Evolutionary conservation across 1,140 invertebrate genomes (phyloP).

Genomic region (Diplogasteroides magnus): DNA sequence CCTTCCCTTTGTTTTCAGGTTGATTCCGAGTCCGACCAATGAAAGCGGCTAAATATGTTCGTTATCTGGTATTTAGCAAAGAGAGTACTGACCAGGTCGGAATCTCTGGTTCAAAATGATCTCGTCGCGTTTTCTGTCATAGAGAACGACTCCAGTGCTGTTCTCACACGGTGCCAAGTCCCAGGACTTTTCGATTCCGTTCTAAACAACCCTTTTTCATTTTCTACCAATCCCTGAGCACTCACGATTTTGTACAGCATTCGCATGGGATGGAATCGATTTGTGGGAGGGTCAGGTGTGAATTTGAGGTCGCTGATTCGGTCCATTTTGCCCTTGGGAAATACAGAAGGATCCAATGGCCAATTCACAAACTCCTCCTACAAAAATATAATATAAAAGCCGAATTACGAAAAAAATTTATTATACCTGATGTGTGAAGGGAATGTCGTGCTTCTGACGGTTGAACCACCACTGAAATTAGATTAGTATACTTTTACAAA

Average conservation of each 20-base stretch:
- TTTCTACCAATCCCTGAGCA: background rate
- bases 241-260: background rate
- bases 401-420: too few species aligned
- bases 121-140: background rate
- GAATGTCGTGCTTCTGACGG: too few species aligned
- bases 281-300: background rate
- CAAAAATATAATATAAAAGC: too few species aligned
- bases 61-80: background rate
- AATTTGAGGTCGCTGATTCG: too few species aligned
- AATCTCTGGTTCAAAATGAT: background rate
- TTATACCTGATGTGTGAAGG: too few species aligned
- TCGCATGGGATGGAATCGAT: background rate
- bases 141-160: background rate
- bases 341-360: too few species aligned
- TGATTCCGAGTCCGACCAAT: background rate
- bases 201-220: background rate
- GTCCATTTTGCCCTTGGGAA: too few species aligned
- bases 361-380: too few species aligned
- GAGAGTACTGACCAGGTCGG: background rate
- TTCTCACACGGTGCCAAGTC: background rate
- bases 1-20: background rate
- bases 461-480: background rate
- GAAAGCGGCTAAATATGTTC: background rate
- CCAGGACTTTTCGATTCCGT: background rate
- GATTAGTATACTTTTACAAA: too few species aligned